Evolutionary conservation across 2,888 invertebrate species (phyloP), one percentile per base, ranked within the genome.

Genomic region (Scaeva pyrastri): DNA sequence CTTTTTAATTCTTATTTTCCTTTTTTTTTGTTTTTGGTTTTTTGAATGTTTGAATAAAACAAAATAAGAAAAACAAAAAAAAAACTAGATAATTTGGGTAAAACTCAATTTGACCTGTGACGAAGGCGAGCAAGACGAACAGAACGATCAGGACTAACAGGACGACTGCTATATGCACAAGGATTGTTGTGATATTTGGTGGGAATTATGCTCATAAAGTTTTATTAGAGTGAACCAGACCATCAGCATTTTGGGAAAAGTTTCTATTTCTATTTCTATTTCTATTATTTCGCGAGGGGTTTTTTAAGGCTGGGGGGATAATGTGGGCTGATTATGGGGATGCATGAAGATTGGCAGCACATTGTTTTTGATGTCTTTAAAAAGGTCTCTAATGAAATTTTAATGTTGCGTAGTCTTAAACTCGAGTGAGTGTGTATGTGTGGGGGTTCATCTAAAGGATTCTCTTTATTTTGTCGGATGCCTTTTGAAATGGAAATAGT

Each of bases 381-480:
- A 68, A 82, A 78, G 86, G 82, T 86, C 86, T 86, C 82, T 86
- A 86, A 86, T 86, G 86, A 86, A 86, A 82, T 86, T 86, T 86
- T 86, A 86, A 86, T 86, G 86, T 86, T 78, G 74, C 86, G 45
- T 70, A 82, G 71, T 71, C 84, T 62, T 78, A 14, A 48, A 43
- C 48, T 36, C 14, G 19, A 31, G 23, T 36, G 45, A 41, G 52
- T 52, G 5, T 8, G 12, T 39, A 1, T 39, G 39, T 10, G 12
- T 11, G 39, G 12, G 12, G 39, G 12, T 3, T 21, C 39, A 14
- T 21, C 14, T 5, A 2, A 36, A 66, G 36, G 48, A 50, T 66
- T 66, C 36, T 23, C 7, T 48, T 64, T 12, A 31, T 23, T 52
- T 52, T 14, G 66, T 41, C 21, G 26, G 76, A 55, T 75, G 62